These are phyloP conservation scores for Drosophila paucipuncta DNA, from an alignment of 2,888 invertebrate species.

Conservation along the genomic window DNA sequence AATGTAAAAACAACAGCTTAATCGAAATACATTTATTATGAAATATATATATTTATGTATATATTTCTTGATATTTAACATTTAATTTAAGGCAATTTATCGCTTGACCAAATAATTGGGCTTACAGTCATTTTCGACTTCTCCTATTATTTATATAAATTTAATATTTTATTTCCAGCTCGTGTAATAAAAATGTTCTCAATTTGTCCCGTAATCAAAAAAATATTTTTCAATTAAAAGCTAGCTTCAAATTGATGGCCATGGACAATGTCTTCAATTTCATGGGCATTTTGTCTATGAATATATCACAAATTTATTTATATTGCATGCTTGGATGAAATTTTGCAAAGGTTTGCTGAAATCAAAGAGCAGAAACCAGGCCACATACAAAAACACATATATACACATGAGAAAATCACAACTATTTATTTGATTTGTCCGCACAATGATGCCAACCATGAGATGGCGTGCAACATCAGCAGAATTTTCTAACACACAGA, in stretches of 20 bases:
- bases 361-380: constrained; percentile 57
- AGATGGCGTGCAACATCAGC: constrained; percentile 74
- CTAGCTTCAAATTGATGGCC: constrained; percentile 31
- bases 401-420: constrained; percentile 62
- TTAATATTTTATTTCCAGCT: not conserved
- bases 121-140: not conserved
- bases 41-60: not conserved
- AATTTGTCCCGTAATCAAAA: constrained; percentile 30
- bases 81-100: not conserved
- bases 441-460: constrained; percentile 75
- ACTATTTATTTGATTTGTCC: constrained; percentile 78
- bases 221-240: constrained; percentile 67
- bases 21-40: not conserved
- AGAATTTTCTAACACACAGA: constrained; percentile 58
- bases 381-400: constrained; percentile 32
- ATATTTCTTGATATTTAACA: not conserved
- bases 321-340: constrained; percentile 52
- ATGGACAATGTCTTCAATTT: constrained; percentile 35
- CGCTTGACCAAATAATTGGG: not conserved
- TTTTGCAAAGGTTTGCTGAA: constrained; percentile 69
- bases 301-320: constrained; percentile 41
- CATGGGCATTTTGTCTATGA: constrained; percentile 42
- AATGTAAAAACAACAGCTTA: not conserved
- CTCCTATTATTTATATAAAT: not conserved
- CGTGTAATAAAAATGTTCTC: not conserved